Evolutionary conservation across 2,113 vertebrate species (phyloP), one percentile per base, ranked within the genome.

Genomic region (Bettongia penicillata): DNA sequence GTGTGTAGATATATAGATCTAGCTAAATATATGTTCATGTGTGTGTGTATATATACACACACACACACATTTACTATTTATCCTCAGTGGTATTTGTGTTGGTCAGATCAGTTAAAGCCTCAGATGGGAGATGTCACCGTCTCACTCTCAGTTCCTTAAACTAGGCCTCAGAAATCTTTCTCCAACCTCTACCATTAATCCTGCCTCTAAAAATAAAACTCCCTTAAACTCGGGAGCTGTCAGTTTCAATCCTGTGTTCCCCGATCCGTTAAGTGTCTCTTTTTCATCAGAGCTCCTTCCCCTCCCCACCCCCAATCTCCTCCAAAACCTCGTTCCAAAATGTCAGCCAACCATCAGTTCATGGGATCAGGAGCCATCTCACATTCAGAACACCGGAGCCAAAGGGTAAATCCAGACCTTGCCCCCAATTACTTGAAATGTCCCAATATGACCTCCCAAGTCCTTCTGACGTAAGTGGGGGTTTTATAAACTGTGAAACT

Each of bases 271-370:
- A 61, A 96, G 95, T 89, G 51, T 91, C 94, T 95, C 96, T 95
- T 95, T 93, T 96, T 57, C 96, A 94, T 91, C 37, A n/a, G 61
- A 77, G 89, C 43, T 95, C 92, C 89, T 96, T 93, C 94, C 93
- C 95, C 96, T 96, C 94, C 97, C 97, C 61, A 96, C 96, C 95
- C 96, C 96, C 91, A 55, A 53, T 93, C 94, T 96, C 97, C 97
- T 95, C 93, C 96, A 97, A 98, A 97, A 96, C 92, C 93, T 48
- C 90, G 51, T 95, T 97, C 97, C 97, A 97, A 97, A 97, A 96
- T 96, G 96, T 96, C 97, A 98, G 92, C 96, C 96, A 97, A 91
- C 90, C 95, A 94, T 97, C 96, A 98, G 97, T 92, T 98, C 97
- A 97, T 94, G 95, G 94, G 95, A 97, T 96, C 93, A 97, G 94